Conservation (phyloP, 2,113 vertebrate genomes). For the Platycercus adscitus region DNA sequence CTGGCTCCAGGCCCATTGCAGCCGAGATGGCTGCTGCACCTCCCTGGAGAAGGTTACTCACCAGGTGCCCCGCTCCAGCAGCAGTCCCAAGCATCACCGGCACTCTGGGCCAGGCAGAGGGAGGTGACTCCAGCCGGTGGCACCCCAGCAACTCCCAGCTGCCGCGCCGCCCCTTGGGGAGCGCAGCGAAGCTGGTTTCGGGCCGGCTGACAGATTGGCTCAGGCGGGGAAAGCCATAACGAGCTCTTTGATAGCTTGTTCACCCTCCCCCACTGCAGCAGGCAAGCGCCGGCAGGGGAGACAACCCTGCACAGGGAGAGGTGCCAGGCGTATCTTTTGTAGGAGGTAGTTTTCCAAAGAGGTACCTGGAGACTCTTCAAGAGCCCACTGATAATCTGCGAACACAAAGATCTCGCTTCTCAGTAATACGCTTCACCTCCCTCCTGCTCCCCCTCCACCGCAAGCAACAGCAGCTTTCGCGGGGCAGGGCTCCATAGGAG, state of each 20-base stretch:
- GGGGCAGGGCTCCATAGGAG: neutral
- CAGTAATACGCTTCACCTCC: neutral
- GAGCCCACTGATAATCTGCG: neutral
- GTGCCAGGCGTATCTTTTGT: neutral
- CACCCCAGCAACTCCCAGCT: neutral
- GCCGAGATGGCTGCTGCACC: rapidly evolving
- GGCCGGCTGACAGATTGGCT: neutral
- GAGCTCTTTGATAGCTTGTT: neutral
- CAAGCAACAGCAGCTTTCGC: neutral
- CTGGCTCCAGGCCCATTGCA: neutral
- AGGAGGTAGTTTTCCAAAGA: neutral
- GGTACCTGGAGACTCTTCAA: neutral
- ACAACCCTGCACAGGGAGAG: neutral
- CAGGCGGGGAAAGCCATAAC: neutral
- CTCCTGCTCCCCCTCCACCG: neutral
- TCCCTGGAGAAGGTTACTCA: neutral
- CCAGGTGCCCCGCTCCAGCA: neutral
- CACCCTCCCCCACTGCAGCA: rapidly evolving
- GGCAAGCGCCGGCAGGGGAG: neutral
- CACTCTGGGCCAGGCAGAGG: neutral
- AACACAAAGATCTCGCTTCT: neutral
- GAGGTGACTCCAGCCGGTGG: neutral
- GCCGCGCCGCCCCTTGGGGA: rapidly evolving
- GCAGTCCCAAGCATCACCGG: neutral
- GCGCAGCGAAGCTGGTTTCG: neutral